Conservation (phyloP, 2,113 vertebrate genomes). For the Jacana jacana region DNA sequence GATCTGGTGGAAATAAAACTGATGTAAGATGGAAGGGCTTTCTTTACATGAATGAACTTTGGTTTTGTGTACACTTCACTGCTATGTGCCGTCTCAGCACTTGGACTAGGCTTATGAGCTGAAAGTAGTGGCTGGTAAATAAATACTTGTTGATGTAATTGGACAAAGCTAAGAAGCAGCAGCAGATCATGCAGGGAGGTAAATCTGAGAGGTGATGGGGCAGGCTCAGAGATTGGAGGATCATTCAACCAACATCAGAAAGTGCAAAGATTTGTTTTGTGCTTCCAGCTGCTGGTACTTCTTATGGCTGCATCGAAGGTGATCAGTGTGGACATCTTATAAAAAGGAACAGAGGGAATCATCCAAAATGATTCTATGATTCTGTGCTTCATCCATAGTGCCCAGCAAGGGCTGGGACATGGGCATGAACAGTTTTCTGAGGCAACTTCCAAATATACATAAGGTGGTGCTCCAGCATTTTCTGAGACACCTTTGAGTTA, state of each 20-base stretch:
- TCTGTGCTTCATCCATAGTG: background rate
- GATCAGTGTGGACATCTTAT: background rate
- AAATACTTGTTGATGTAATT: background rate
- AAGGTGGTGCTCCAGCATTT: background rate
- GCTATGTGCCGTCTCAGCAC: background rate
- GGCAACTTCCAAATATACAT: background rate
- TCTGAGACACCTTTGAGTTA: background rate
- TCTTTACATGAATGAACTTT: background rate
- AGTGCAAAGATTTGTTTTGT: background rate
- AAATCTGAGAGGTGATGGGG: background rate
- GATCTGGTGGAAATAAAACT: background rate
- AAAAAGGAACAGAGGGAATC: background rate
- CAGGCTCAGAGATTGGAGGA: background rate
- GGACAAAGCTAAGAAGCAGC: background rate
- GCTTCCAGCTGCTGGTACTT: background rate
- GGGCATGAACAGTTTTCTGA: background rate
- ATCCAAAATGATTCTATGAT: too few relatives aligned
- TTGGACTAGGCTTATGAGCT: background rate
- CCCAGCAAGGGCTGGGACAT: background rate
- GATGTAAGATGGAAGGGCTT: background rate
- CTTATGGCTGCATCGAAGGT: background rate
- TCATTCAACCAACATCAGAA: background rate
- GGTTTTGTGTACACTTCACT: background rate
- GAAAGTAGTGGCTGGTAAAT: background rate
- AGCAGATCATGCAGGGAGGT: background rate